Percentiles rank a stretch among this genome's conserved stretches.
These are phyloP conservation scores for Bembecia ichneumoniformis DNA, from an alignment of 2,888 invertebrate genomes.

Conservation along the genomic window DNA sequence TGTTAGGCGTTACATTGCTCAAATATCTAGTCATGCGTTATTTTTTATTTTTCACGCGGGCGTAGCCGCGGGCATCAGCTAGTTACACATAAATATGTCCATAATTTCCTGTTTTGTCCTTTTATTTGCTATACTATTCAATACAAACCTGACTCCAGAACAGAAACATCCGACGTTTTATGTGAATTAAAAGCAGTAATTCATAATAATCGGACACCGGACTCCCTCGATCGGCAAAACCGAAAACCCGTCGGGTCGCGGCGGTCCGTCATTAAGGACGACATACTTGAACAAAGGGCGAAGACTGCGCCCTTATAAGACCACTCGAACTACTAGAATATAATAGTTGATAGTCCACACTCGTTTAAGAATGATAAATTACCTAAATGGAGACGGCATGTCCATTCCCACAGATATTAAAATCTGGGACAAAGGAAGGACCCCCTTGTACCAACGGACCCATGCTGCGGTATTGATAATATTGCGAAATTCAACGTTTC, in stretches of 20 bases:
- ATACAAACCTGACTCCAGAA: background rate
- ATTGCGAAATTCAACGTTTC: constrained; percentile 47
- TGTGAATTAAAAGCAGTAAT: constrained; percentile 62
- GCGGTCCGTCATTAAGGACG: constrained; percentile 40
- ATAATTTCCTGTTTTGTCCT: no score
- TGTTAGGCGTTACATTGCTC: no score
- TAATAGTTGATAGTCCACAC: constrained; percentile 57
- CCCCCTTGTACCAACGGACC: constrained; percentile 48
- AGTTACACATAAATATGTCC: no score
- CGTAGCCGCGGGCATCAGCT: no score
- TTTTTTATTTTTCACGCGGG: no score
- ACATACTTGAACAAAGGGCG: constrained; percentile 27
- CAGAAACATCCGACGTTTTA: background rate
- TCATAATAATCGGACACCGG: constrained; percentile 59
- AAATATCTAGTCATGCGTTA: no score
- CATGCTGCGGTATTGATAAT: constrained; percentile 67
- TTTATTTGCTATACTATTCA: background rate
- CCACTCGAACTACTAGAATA: constrained; percentile 5
- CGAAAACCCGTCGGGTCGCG: constrained; percentile 43
- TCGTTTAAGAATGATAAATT: constrained; percentile 73
- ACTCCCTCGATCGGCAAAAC: constrained; percentile 27
- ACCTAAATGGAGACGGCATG: constrained; percentile 68
- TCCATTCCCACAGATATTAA: constrained; percentile 73
- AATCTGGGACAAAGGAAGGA: constrained; percentile 53
- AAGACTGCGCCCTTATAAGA: constrained; percentile 34